Evolutionary conservation across 2,888 invertebrate species (phyloP), one percentile per base, ranked within the genome.

Genomic region (Orchesellides sinensis): DNA sequence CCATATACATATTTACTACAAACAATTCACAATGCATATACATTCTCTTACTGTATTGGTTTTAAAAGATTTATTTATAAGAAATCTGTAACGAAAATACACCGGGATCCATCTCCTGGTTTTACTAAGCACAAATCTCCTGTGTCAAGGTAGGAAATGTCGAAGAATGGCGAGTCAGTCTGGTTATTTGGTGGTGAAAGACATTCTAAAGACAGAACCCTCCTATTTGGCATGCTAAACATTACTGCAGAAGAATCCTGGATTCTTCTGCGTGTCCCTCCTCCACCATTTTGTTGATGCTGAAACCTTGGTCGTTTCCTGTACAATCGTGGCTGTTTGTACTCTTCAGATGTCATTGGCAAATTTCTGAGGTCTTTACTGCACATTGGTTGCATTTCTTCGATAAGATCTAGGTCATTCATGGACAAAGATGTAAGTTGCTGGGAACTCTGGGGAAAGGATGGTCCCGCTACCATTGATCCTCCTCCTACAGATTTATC

Each of bases 11-110:
- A 8, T 35, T 35, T 12, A 35, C 52, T 52, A 8, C 12, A 21
- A 52, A 52, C 52, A 52, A 21, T 52, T 52, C 21, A 21, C 52
- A 47, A 17, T 59, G 52, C 52, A 21, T 52, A 1, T 10, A 19
- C 56, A 19, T 32, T 32, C 32, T n/a, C 14, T 25, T 40, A 47
- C 32, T 35, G 5, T 17, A 32, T 35, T 19, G n/a, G 10, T 40
- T 40, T 40, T 40, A 40, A 40, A 14, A 2, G 6, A 35, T 49
- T 69, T 47, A 47, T 29, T 75, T 81, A 85, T 61, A 85, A 81
- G 73, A 85, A 85, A 74, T 85, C 85, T 23, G 85, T 85, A 17
- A 85, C 85, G 29, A 85, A 85, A 74, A 85, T 81, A 72, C 85
- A 85, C 29, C 83, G 81, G 56, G 78, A 81, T 61, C 85, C 83